Conservation (phyloP, 1,140 invertebrate species). For the Teleopsis dalmanni region DNA sequence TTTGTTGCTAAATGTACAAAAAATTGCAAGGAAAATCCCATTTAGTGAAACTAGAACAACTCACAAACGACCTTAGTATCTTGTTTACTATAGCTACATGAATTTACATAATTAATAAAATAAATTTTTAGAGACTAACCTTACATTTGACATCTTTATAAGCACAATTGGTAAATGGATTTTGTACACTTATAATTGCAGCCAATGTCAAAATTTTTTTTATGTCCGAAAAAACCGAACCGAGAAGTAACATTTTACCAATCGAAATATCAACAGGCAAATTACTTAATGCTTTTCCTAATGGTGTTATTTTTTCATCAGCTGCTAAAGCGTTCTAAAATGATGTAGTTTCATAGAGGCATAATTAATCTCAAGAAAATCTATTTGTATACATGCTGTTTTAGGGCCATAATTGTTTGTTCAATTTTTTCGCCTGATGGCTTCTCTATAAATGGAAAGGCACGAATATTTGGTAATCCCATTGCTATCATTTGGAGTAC, state of each 20-base stretch:
- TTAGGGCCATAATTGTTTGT: conserved; percentile 75
- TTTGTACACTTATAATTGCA: conserved; percentile 87
- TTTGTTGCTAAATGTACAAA: no score
- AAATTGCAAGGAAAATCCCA: no score
- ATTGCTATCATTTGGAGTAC: conserved; percentile 92
- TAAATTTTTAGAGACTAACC: no score
- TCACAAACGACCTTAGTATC: no score
- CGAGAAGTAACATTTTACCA: conserved; percentile 94
- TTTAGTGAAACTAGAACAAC: no score
- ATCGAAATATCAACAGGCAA: conserved; percentile 92
- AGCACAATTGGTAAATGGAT: conserved; percentile 84
- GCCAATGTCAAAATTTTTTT: conserved; percentile 88
- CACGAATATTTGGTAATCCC: conserved; percentile 81
- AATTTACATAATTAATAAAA: no score
- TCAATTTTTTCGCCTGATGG: conserved; percentile 77
- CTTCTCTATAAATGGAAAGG: conserved; percentile 93
- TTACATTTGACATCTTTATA: conserved; percentile 77
- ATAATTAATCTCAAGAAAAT: conserved; percentile 5
- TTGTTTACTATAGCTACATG: no score
- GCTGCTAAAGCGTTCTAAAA: conserved; percentile 69
- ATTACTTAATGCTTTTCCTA: conserved; percentile 80
- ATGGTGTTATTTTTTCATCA: conserved; percentile 79
- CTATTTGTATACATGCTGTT: conserved; percentile 66
- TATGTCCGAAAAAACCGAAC: conserved; percentile 81
- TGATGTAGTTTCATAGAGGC: conserved; percentile 15